These are phyloP conservation scores for Rhincodon typus DNA, from an alignment of 2,797 vertebrate species.

Conservation along the genomic window DNA sequence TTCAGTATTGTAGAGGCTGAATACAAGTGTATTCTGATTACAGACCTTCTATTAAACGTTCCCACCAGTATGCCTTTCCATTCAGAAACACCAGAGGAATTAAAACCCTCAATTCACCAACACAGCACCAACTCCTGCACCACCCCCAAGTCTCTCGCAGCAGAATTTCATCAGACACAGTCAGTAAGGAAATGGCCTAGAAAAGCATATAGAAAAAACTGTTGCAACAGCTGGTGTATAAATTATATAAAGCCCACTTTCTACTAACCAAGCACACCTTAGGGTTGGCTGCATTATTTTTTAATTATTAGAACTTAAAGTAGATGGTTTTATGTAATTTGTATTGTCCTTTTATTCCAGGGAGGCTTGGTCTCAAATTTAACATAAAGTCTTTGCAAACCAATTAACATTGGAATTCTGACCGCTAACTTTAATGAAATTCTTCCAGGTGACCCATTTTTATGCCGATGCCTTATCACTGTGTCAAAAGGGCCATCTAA, in stretches of 20 bases:
- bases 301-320: conserved; percentile 80
- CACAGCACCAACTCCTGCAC: too few relatives aligned
- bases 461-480: background rate
- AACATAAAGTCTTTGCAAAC: conserved; percentile 95
- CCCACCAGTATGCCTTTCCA: conserved; percentile 85
- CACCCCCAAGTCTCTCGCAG: conserved; percentile 84
- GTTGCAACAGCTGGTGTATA: conserved; percentile 98
- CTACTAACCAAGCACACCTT: conserved; percentile 98
- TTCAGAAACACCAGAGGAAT: conserved; percentile 87
- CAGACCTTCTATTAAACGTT: conserved; percentile 85
- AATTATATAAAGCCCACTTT: conserved; percentile 97
- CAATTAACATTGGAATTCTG: conserved; percentile 99
- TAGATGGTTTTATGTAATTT: conserved; percentile 94
- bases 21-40: conserved; percentile 97
- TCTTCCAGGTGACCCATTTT: background rate
- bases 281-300: conserved; percentile 94
- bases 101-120: conserved; percentile 96
- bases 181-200: conserved; percentile 86
- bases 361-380: conserved; percentile 40
- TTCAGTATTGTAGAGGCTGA: conserved; percentile 89
- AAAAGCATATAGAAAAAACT: conserved; percentile 59
- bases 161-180: conserved; percentile 98
- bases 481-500: background rate
- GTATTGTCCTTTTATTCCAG: conserved; percentile 75
- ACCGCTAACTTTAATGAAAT: background rate